phyloP scores from a whole-genome alignment of 2,888 invertebrate species.

The Drosophila bunnanda region DNA sequence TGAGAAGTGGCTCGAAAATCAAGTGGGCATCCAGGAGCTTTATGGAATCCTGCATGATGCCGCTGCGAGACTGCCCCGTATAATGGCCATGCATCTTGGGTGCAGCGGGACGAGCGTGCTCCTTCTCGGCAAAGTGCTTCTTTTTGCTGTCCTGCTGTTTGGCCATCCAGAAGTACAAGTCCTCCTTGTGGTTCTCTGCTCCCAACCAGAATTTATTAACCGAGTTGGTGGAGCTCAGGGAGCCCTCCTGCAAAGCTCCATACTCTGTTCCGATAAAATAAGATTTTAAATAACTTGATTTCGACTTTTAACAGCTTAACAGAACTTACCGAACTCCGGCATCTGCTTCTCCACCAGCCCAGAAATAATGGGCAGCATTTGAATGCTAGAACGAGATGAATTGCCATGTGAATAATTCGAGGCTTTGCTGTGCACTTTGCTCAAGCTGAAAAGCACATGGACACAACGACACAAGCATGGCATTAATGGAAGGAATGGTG shows the following conservation, averaged over 20 bases:
- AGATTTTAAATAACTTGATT: neutral
- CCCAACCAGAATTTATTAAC: conserved; percentile 83
- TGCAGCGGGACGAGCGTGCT: conserved; percentile 86
- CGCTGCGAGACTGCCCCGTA: conserved; percentile 86
- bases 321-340: conserved; percentile 83
- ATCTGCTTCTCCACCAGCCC: conserved; percentile 84
- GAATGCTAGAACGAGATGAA: conserved; percentile 85
- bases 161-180: conserved; percentile 98
- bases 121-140: conserved; percentile 84
- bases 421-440: conserved; percentile 77
- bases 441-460: conserved; percentile 49
- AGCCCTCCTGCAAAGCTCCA: conserved; percentile 91
- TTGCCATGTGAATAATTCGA: conserved; percentile 84
- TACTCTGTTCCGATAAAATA: conserved; percentile 86
- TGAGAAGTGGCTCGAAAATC: conserved; percentile 95
- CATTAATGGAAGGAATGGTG: conserved; percentile 42
- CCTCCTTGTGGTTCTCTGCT: conserved; percentile 89
- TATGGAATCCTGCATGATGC: conserved; percentile 92
- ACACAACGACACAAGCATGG: conserved; percentile 55
- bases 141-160: conserved; percentile 89
- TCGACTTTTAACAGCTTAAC: neutral
- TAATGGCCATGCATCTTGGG: conserved; percentile 85
- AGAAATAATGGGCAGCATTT: conserved; percentile 85
- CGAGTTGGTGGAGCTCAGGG: conserved; percentile 87
- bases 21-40: conserved; percentile 95